A percentile compares a stretch with the other conserved stretches of the same genome.
Conservation (phyloP, 2,888 invertebrate genomes). For the Hypomecis atomaria region DNA sequence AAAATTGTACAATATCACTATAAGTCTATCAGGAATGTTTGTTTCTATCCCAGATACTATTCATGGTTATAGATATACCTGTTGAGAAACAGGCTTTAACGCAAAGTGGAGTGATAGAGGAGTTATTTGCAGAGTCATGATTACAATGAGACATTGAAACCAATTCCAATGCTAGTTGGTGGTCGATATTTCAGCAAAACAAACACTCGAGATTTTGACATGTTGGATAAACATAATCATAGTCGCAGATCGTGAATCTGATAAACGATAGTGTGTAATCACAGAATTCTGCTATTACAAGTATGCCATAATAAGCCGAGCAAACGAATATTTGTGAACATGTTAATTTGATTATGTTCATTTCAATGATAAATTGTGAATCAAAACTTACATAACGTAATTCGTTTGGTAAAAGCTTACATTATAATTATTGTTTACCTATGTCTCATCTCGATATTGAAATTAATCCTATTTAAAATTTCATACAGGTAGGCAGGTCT, state of each 20-base stretch:
- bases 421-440: too few species aligned
- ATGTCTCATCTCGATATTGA: too few species aligned
- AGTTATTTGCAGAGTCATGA: slow-evolving; percentile 1
- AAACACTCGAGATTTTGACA: slow-evolving; percentile 11
- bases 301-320: too few species aligned
- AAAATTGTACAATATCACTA: not conserved
- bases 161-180: not conserved
- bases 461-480: too few species aligned
- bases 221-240: slow-evolving; percentile 4
- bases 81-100: slow-evolving; percentile 3
- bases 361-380: too few species aligned
- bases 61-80: not conserved
- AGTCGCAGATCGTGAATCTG: not conserved
- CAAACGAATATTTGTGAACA: too few species aligned
- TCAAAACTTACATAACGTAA: too few species aligned
- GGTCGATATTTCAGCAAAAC: slow-evolving; percentile 4
- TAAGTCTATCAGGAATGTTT: not conserved
- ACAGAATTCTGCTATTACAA: too few species aligned
- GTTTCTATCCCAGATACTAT: not conserved
- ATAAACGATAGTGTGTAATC: not conserved
- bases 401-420: too few species aligned
- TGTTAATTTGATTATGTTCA: too few species aligned
- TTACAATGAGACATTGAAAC: not conserved
- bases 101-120: not conserved
- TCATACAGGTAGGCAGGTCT: too few species aligned